Conservation (phyloP, 2,797 vertebrate genomes). For the Podarcis siculus region DNA sequence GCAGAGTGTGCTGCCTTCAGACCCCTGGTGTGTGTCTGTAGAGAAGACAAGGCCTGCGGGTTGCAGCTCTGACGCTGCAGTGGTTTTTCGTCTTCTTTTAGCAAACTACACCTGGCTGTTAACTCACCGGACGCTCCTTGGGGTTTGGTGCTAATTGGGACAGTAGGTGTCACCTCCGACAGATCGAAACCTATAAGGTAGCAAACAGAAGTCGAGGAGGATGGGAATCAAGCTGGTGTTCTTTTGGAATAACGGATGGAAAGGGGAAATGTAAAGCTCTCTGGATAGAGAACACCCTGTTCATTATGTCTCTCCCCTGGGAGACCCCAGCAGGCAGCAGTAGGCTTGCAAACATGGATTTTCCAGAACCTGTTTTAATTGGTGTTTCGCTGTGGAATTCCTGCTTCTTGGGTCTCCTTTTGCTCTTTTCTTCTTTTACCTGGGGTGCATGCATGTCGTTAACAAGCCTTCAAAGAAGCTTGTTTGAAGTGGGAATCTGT, state of each 20-base stretch:
- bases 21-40: not conserved
- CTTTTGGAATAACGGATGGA: not conserved
- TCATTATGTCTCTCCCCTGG: slow-evolving; percentile 29
- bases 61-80: too few relatives aligned
- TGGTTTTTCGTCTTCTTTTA: not conserved
- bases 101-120: slow-evolving; percentile 7
- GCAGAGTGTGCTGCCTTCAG: not conserved
- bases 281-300: slow-evolving; percentile 29
- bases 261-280: not conserved
- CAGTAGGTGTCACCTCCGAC: not conserved
- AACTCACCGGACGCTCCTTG: not conserved
- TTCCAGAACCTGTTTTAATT: slow-evolving; percentile 31
- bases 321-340: too few relatives aligned
- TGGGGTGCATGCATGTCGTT: not conserved
- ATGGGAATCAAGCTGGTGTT: not conserved
- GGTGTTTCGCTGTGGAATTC: slow-evolving; percentile 22
- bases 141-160: slow-evolving; percentile 29
- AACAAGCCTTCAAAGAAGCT: slow-evolving; percentile 20
- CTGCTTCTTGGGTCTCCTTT: not conserved
- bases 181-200: slow-evolving; percentile 4
- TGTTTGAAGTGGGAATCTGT: slow-evolving; percentile 5
- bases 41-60: not conserved
- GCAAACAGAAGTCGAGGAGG: not conserved
- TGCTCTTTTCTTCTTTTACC: not conserved
- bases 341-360: slow-evolving; percentile 17